phyloP scores from a whole-genome alignment of 2,888 invertebrate species.

The Archips crataeganus region DNA sequence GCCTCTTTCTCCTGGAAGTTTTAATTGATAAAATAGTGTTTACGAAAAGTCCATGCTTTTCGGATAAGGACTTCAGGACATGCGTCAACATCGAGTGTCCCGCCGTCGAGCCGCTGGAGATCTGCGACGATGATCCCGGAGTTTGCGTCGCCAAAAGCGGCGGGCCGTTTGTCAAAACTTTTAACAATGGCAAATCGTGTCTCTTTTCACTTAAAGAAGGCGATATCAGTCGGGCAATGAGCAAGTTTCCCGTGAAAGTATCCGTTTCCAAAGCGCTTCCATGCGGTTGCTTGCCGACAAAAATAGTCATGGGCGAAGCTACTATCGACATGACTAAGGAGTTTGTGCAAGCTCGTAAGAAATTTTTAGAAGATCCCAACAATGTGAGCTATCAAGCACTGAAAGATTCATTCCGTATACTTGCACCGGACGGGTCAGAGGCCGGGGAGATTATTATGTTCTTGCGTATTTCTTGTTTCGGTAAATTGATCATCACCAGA shows the following conservation, averaged over 20 bases:
- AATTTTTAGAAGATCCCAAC: constrained; percentile 76
- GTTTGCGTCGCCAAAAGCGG: constrained; percentile 68
- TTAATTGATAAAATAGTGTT: constrained; percentile 84
- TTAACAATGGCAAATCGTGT: constrained; percentile 89
- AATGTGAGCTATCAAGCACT: constrained; percentile 84
- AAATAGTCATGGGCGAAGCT: constrained; percentile 85
- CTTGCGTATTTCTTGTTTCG: constrained; percentile 88
- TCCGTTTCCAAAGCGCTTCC: constrained; percentile 87
- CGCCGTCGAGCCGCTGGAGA: constrained; percentile 85
- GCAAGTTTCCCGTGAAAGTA: constrained; percentile 85
- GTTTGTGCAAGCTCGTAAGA: constrained; percentile 84
- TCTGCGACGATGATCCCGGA: constrained; percentile 87
- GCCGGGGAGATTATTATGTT: constrained; percentile 87
- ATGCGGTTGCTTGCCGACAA: constrained; percentile 87
- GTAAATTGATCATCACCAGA: constrained; percentile 88
- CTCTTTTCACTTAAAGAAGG: constrained; percentile 87
- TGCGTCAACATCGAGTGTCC: constrained; percentile 87
- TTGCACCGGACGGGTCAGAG: constrained; percentile 75
- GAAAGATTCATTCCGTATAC: constrained; percentile 86
- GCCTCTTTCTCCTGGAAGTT: constrained; percentile 88
- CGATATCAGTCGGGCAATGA: constrained; percentile 82
- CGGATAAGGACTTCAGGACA: constrained; percentile 82
- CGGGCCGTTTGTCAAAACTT: constrained; percentile 74
- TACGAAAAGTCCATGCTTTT: constrained; percentile 72
- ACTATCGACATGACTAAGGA: constrained; percentile 87